Percentiles rank a stretch among this genome's conserved stretches.
These are phyloP conservation scores for Megalops atlanticus DNA, from an alignment of 2,113 vertebrate genomes.

Conservation along the genomic window DNA sequence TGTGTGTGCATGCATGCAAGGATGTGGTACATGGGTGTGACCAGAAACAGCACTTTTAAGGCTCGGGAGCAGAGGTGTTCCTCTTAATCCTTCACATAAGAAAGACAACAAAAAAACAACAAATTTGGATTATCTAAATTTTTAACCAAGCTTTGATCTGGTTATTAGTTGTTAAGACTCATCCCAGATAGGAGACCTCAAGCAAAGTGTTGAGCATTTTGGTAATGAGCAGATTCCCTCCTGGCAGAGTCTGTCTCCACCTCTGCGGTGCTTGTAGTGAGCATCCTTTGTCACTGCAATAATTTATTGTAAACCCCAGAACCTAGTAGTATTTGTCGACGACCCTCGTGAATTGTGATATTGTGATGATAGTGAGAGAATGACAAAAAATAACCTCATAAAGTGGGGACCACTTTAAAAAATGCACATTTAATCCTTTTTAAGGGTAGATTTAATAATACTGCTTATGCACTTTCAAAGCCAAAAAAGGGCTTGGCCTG, in stretches of 20 bases:
- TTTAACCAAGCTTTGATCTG: not conserved
- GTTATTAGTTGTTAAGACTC: not conserved
- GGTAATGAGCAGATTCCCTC: not conserved
- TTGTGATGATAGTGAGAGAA: not conserved
- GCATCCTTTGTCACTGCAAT: not conserved
- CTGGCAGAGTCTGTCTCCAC: not conserved
- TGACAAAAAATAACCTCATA: slow-evolving; percentile 20
- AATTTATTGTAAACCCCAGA: not conserved
- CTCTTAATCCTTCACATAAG: not conserved
- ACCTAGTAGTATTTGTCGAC: slow-evolving; percentile 1
- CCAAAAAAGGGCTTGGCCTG: not conserved
- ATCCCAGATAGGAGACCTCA: slow-evolving; percentile 13
- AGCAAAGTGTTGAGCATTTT: not conserved
- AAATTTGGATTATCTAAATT: not conserved
- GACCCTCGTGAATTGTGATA: not conserved
- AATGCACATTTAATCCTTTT: slow-evolving; percentile 25
- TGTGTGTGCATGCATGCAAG: not conserved
- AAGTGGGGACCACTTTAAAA: slow-evolving; percentile 38
- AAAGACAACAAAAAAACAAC: not conserved
- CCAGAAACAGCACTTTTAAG: slow-evolving; percentile 84
- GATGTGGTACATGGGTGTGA: slow-evolving; percentile 74
- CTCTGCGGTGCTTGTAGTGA: not conserved
- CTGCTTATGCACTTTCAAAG: slow-evolving; percentile 35
- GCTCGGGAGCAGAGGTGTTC: slow-evolving; percentile 81
- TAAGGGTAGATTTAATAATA: slow-evolving; percentile 23